Evolutionary conservation across 2,888 invertebrate genomes (phyloP).

Genomic region (Calliphora vomitoria): DNA sequence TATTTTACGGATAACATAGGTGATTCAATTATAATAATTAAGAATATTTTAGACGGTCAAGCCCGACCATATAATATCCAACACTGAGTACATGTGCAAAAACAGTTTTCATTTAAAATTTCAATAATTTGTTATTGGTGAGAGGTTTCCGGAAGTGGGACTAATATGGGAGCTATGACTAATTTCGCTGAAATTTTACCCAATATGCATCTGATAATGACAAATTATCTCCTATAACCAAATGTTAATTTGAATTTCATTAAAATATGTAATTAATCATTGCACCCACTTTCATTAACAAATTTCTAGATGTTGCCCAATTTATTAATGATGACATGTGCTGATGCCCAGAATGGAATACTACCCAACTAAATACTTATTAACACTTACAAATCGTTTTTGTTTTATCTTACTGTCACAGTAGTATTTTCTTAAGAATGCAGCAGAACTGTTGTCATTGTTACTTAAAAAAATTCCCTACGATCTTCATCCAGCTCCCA

Average conservation of each 20-base stretch:
- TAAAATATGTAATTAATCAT: not conserved
- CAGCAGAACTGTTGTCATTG: slow-evolving; percentile 43
- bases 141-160: no score
- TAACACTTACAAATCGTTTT: slow-evolving; percentile 52
- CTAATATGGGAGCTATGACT: no score
- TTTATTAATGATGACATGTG: slow-evolving; percentile 63
- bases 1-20: no score
- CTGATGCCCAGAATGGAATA: slow-evolving; percentile 42
- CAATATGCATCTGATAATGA: not conserved
- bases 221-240: not conserved
- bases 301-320: not conserved
- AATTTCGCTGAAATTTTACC: no score
- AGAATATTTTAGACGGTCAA: no score
- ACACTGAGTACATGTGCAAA: no score
- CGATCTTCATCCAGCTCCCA: slow-evolving; percentile 45
- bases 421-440: slow-evolving; percentile 63
- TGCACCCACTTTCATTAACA: not conserved
- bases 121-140: no score
- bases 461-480: slow-evolving; percentile 19
- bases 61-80: no score
- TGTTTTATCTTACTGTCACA: slow-evolving; percentile 34
- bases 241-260: not conserved
- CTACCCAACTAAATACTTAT: slow-evolving; percentile 46
- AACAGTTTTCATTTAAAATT: no score
- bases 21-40: no score